phyloP scores from a whole-genome alignment of 2,113 vertebrate genomes.

The Lasiurus borealis region DNA sequence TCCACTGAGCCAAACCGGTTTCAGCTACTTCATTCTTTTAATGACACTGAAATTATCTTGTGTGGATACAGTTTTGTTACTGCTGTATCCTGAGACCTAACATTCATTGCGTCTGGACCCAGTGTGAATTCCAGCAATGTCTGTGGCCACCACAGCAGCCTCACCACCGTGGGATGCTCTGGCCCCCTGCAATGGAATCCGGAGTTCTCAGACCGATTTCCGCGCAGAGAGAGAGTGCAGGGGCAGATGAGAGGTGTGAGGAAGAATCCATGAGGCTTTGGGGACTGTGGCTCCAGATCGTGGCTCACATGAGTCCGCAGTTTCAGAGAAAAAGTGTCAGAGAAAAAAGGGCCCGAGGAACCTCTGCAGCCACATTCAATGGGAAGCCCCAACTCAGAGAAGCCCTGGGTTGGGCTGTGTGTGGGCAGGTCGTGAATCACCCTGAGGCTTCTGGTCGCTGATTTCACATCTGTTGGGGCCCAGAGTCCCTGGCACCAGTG shows the following conservation, averaged over 20 bases:
- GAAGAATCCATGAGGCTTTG: not conserved
- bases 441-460: slow-evolving; percentile 18
- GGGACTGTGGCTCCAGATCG: not conserved
- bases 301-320: slow-evolving; percentile 30
- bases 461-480: not conserved
- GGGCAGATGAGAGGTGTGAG: not conserved
- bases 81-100: not conserved
- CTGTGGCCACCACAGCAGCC: not conserved
- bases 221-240: not conserved
- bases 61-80: not conserved
- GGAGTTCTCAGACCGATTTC: not conserved
- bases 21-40: not conserved
- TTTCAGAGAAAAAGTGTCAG: slow-evolving; percentile 68
- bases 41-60: not conserved
- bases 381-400: slow-evolving; percentile 66
- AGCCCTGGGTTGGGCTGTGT: not conserved
- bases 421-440: slow-evolving; percentile 8
- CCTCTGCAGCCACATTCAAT: slow-evolving; percentile 4
- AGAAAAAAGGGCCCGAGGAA: slow-evolving; percentile 57
- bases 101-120: not conserved
- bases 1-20: too few relatives aligned
- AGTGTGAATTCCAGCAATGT: not conserved
- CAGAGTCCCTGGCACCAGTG: not conserved
- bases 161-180: accelerated
- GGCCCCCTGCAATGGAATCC: not conserved